phyloP scores from a whole-genome alignment of 2,888 invertebrate genomes.

The Palloptera scutellata region DNA sequence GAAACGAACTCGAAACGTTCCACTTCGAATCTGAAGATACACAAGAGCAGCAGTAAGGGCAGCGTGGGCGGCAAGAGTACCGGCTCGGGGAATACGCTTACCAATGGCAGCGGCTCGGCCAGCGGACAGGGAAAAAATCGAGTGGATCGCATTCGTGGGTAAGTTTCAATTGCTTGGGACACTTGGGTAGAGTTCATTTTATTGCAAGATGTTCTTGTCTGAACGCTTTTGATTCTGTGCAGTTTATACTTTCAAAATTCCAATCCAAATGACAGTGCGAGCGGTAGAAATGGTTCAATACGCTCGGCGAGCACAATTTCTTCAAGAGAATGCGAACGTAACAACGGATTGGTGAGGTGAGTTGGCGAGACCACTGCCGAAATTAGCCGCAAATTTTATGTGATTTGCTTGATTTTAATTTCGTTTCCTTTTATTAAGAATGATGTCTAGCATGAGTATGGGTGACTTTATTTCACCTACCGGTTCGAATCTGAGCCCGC shows the following conservation, averaged over 20 bases:
- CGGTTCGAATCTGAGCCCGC: slow-evolving; percentile 61
- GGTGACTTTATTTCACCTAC: slow-evolving; percentile 64
- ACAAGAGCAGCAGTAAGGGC: slow-evolving; percentile 63
- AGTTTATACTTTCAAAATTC: slow-evolving; percentile 64
- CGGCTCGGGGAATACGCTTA: slow-evolving; percentile 58
- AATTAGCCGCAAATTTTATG: too few relatives aligned
- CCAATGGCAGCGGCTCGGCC: slow-evolving; percentile 55
- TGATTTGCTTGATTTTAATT: neutral
- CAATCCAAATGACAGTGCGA: slow-evolving; percentile 60
- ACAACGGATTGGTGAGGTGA: slow-evolving; percentile 65
- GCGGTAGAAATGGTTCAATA: slow-evolving; percentile 67
- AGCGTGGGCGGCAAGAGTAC: slow-evolving; percentile 58
- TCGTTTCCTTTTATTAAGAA: slow-evolving; percentile 45
- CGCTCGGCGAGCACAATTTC: slow-evolving; percentile 71
- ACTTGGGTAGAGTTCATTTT: neutral
- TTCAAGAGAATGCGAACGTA: slow-evolving; percentile 67
- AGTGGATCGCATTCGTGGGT: slow-evolving; percentile 64
- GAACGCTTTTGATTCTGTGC: slow-evolving; percentile 35
- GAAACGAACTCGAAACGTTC: slow-evolving; percentile 69
- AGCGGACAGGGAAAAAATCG: slow-evolving; percentile 62
- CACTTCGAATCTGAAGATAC: slow-evolving; percentile 62
- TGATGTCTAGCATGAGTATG: slow-evolving; percentile 66
- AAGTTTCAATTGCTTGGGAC: slow-evolving; percentile 41
- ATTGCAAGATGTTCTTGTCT: slow-evolving; percentile 21
- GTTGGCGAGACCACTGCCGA: slow-evolving; percentile 20